Percentiles rank a stretch among this genome's conserved stretches.
These are phyloP conservation scores for Callinectes sapidus DNA, from an alignment of 2,888 invertebrate species.

Conservation along the genomic window DNA sequence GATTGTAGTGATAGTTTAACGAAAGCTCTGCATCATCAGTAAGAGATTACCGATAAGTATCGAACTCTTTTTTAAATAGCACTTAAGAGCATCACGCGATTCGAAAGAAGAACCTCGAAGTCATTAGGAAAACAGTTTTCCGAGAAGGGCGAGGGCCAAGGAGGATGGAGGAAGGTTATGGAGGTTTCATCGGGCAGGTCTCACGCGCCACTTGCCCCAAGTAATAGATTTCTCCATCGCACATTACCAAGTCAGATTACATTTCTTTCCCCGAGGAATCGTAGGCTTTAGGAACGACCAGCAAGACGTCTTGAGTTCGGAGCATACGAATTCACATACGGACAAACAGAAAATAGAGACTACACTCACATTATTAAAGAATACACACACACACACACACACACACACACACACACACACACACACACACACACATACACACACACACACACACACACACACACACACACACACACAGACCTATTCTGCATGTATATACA, in stretches of 20 bases:
- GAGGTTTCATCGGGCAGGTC: background rate
- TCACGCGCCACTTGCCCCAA: background rate
- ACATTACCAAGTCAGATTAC: slow-evolving; percentile 26
- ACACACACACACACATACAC: background rate
- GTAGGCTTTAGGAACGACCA: background rate
- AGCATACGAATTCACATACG: background rate
- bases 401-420: background rate
- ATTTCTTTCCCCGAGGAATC: background rate
- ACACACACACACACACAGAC: background rate
- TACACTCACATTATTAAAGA: background rate
- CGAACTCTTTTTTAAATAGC: no score
- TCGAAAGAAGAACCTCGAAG: no score
- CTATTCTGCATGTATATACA: background rate
- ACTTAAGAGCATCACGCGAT: no score
- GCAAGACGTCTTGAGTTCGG: background rate
- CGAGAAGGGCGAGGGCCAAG: background rate
- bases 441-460: slow-evolving; percentile 1
- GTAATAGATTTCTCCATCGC: slow-evolving; percentile 18
- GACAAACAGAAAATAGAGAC: background rate
- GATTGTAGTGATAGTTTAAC: no score
- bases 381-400: background rate
- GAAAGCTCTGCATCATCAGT: no score
- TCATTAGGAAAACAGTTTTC: no score
- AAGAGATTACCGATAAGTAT: no score
- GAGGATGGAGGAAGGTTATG: background rate